Percentiles rank a stretch among this genome's conserved stretches.
Conservation (phyloP, 2,797 vertebrate genomes). For the Cercopithecus diana region DNA sequence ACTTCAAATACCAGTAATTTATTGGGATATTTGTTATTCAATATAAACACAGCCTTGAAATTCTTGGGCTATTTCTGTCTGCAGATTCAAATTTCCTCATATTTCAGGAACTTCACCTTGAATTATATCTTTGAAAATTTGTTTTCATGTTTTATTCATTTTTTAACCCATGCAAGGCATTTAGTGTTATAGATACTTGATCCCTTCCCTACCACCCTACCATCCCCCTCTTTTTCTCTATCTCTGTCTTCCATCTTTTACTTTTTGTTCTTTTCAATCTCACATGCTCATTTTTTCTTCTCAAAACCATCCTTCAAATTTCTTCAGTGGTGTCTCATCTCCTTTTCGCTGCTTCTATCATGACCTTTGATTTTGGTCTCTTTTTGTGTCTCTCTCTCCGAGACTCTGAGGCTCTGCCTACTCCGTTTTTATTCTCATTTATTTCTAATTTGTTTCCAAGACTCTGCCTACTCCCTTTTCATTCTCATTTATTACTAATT, state of each 20-base stretch:
- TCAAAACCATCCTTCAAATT: background rate
- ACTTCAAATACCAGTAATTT: background rate
- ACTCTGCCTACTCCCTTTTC: background rate
- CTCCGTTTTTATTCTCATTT: background rate
- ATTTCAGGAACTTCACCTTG: background rate
- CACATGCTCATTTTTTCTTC: background rate
- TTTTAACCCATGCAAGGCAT: background rate
- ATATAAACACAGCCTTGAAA: background rate
- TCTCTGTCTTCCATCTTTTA: background rate
- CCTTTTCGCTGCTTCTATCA: background rate
- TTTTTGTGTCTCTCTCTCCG: background rate
- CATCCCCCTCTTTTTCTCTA: too few relatives aligned
- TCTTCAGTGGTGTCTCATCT: background rate
- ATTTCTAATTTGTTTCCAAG: background rate
- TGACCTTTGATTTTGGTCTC: background rate
- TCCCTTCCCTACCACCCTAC: background rate
- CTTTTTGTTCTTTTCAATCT: background rate
- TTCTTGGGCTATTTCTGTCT: background rate
- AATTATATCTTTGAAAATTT: background rate
- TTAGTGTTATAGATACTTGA: background rate
- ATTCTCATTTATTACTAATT: background rate
- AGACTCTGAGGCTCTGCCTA: background rate
- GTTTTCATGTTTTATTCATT: too few relatives aligned
- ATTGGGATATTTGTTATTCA: background rate
- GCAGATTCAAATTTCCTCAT: background rate